These are phyloP conservation scores for Antrozous pallidus DNA, from an alignment of 2,797 vertebrate genomes.

Conservation along the genomic window DNA sequence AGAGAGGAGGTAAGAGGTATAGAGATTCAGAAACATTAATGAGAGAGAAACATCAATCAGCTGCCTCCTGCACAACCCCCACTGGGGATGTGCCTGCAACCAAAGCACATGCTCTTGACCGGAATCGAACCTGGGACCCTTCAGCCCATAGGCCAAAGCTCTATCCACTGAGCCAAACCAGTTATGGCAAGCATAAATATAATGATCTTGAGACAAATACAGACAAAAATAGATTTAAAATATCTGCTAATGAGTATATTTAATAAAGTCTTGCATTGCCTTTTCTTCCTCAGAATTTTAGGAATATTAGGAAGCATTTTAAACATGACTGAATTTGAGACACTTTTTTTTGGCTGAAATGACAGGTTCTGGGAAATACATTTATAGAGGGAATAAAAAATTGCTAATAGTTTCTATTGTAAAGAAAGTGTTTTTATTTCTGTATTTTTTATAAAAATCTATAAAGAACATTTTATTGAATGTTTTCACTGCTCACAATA, in stretches of 20 bases:
- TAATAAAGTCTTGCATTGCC: neutral
- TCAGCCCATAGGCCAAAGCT: no score
- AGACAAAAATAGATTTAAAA: neutral
- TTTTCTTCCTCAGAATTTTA: neutral
- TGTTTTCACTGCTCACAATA: neutral
- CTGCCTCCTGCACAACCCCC: no score
- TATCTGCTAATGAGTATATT: neutral
- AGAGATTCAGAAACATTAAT: no score
- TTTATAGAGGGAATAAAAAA: neutral
- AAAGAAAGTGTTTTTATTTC: neutral
- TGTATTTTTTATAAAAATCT: neutral
- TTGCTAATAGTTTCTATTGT: neutral
- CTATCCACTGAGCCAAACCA: no score
- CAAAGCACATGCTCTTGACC: no score
- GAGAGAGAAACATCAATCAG: no score
- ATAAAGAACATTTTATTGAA: neutral
- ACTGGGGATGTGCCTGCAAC: no score
- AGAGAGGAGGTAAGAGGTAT: no score
- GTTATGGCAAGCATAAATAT: neutral
- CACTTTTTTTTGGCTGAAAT: neutral
- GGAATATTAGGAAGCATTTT: neutral
- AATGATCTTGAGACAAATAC: neutral
- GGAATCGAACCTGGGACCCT: no score
- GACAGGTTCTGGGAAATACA: neutral
- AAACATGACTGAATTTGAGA: neutral